Evolutionary conservation across 2,888 invertebrate species (phyloP), one percentile per base, ranked within the genome.

Genomic region (Cotesia congregata): DNA sequence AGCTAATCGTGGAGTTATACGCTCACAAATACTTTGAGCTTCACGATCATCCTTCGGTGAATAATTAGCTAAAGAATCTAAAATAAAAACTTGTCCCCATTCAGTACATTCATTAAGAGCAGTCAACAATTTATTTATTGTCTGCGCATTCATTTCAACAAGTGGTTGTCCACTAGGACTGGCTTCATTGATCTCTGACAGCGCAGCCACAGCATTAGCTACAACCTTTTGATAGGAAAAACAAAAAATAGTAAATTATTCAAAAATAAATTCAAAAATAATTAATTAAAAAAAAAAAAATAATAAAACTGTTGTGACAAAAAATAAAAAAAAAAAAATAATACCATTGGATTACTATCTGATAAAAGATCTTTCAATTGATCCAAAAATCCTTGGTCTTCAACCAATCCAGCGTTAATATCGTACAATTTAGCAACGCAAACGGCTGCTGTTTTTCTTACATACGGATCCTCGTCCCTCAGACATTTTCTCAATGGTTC

Each of bases 61-160:
- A 90, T 99, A 99, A 92, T 98, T 99, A 20, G 98, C 97, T 79
- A 99, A 91, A 0, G 98, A 97, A 90, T 99, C 99, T 83, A 99
- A 91, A 83, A 99, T 99, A 91, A 99, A 99, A 77, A 99, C 98
- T 90, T 99, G 98, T 0, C 97, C 98, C 98, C 98, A 98, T 90
- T 99, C 99, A 1, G 99, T 99, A 90, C 99, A 99, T 90, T 99
- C 99, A 90, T 99, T 99, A 68, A 99, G 92, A 6, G 99, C 99
- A 0, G 99, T 99, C 77, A 99, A 91, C 12, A 99, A 92, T 90
- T 99, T 99, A 91, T 99, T 99, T 83, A 99, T 98, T 0, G 98
- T 98, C 72, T 96, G 97, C 5, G 98, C 96, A 90, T 98, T 99
- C 94, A 99, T 96, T 90, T 98, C 97, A 77, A 99, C 97, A 78